Base-by-base conservation (phyloP, 2,888 invertebrate genomes). In the Drosophila mimetica region DNA sequence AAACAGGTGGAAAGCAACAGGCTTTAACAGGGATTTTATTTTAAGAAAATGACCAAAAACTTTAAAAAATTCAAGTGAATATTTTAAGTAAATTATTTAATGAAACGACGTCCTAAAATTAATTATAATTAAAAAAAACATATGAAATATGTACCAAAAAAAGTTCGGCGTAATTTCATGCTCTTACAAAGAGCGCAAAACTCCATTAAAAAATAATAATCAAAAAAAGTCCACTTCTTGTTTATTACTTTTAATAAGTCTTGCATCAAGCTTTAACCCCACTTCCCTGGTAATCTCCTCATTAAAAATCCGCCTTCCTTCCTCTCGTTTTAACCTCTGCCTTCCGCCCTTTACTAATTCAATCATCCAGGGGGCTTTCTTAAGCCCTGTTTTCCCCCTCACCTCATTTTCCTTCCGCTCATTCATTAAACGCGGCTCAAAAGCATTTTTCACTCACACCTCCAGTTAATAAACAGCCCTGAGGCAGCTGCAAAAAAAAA, bases 391-490 rank as follows among this genome's bases (percentile, higher is more conserved):
- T 32, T 13, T 11, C 18, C 28, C 22, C 34, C 11, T 32, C n/a
- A 1, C n/a, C 51, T 9, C 22, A 4, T n/a, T 14, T 22, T 30
- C 36, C 41, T 34, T 61, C 60, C 60, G 46, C 61, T 63, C 63
- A 47, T 71, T 82, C 72, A 76, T 79, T 81, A 81, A 79, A 71
- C 82, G 72, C 22, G 72, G 34, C 76, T 71, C 63, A 53, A 77
- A 74, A 64, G 39, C 55, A 32, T 44, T 50, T 36, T 53, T 44
- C 52, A 14, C 54, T 46, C 39, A 58, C 60, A 71, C 69, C 53
- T 65, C 34, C 47, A 71, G 77, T 80, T 80, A 76, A 83, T 80
- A 83, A 80, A 75, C 74, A 69, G 59, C 48, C 51, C 47, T 22
- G 36, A 64, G 64, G 34, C 20, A 34, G 5, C 20, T 28, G 50